These are phyloP conservation scores for Crematogaster levior DNA, from an alignment of 2,888 invertebrate species.

Conservation along the genomic window DNA sequence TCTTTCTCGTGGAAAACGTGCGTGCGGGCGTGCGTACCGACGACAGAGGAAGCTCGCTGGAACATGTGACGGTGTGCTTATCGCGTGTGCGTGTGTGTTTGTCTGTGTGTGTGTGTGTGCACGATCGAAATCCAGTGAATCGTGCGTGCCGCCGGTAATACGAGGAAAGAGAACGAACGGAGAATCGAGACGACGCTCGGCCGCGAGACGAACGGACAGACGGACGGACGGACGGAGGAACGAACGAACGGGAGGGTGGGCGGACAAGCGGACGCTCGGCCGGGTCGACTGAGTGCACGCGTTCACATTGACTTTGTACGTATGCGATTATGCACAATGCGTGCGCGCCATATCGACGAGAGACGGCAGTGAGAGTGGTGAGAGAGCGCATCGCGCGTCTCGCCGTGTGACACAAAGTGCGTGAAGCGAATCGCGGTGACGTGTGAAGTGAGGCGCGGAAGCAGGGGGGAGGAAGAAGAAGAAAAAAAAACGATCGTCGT, in stretches of 20 bases:
- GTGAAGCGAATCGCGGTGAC: background rate
- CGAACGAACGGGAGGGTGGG: background rate
- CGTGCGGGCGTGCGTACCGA: constrained; percentile 44
- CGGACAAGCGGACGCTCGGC: background rate
- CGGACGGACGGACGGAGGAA: constrained; percentile 35
- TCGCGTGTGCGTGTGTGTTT: constrained; percentile 59
- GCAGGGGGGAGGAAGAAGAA: background rate
- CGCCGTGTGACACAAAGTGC: background rate
- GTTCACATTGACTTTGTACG: constrained; percentile 56
- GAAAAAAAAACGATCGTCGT: constrained; percentile 58
- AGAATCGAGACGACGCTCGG: background rate
- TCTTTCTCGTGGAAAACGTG: constrained; percentile 22
- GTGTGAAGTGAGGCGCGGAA: constrained; percentile 70
- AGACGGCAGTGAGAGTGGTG: constrained; percentile 68
- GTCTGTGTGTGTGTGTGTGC: too few species aligned
- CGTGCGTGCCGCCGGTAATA: constrained; percentile 43
- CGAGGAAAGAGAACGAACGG: background rate
- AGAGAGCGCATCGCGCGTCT: constrained; percentile 50
- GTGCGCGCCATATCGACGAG: constrained; percentile 73
- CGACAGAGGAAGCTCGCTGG: constrained; percentile 52
- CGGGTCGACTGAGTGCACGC: constrained; percentile 56
- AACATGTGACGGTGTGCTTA: constrained; percentile 64
- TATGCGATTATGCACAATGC: constrained; percentile 42
- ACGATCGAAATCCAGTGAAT: constrained; percentile 62
- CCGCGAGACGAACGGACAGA: constrained; percentile 38